phyloP scores from a whole-genome alignment of 2,113 vertebrate species.

The Monarcha castaneiventris region DNA sequence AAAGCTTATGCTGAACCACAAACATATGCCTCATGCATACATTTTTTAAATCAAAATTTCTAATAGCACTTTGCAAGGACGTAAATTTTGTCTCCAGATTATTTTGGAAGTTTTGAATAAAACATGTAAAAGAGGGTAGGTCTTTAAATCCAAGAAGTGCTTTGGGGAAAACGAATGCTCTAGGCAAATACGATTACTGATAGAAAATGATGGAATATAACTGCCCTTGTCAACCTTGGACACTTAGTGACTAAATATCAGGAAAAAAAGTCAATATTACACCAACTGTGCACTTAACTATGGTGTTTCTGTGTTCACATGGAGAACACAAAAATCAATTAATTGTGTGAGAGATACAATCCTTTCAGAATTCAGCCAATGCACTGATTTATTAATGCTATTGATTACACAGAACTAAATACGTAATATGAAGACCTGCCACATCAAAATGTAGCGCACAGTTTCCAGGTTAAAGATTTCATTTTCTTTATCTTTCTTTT shows the following conservation, averaged over 20 bases:
- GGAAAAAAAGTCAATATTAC: slow-evolving; percentile 61
- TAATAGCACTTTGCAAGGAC: not conserved
- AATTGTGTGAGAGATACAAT: slow-evolving; percentile 37
- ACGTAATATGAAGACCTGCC: slow-evolving; percentile 6
- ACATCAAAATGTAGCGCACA: not conserved
- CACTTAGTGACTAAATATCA: slow-evolving; percentile 57
- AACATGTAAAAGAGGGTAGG: not conserved
- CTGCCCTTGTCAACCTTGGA: slow-evolving; percentile 65
- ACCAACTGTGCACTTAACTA: slow-evolving; percentile 49
- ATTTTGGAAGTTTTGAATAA: slow-evolving; percentile 7
- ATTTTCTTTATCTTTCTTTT: not conserved
- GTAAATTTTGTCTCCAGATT: not conserved
- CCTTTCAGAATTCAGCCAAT: slow-evolving; percentile 47
- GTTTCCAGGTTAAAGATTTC: not conserved
- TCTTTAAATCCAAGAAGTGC: not conserved
- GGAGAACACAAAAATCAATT: slow-evolving; percentile 56
- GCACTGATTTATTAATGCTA: slow-evolving; percentile 57
- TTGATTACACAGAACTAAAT: slow-evolving; percentile 42
- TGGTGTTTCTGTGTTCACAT: slow-evolving; percentile 12
- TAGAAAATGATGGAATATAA: slow-evolving; percentile 24
- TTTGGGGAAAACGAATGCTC: not conserved
- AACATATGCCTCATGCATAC: not conserved
- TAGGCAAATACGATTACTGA: slow-evolving; percentile 11
- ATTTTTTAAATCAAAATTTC: not conserved
- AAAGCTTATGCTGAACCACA: slow-evolving; percentile 22